A percentile compares a stretch with the other conserved stretches of the same genome.
These are phyloP conservation scores for Lophotriccus pileatus DNA, from an alignment of 2,797 vertebrate genomes.

Conservation along the genomic window DNA sequence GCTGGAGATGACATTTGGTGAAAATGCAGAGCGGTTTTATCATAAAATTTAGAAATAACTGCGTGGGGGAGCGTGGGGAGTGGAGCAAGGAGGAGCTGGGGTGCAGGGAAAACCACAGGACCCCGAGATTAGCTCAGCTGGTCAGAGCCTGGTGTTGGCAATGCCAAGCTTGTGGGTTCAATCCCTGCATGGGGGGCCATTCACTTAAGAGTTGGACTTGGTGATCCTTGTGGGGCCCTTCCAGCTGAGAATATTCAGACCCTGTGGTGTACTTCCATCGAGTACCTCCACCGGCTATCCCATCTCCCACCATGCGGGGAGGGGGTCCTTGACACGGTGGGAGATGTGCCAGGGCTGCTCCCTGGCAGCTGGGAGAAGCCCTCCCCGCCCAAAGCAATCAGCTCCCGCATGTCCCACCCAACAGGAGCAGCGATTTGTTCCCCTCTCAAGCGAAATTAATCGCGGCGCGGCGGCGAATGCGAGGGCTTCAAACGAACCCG, in stretches of 20 bases:
- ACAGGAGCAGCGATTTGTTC: conserved; percentile 31
- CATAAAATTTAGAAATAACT: background rate
- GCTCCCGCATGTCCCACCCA: rapidly evolving
- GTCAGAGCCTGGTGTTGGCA: too few species aligned
- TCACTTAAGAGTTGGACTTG: too few species aligned
- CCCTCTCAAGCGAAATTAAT: conserved; percentile 37
- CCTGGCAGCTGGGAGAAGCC: background rate
- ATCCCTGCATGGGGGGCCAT: too few species aligned
- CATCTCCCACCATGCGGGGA: rapidly evolving
- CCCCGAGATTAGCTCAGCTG: too few species aligned
- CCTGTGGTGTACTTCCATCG: too few species aligned
- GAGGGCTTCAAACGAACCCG: conserved; percentile 1
- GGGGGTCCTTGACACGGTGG: background rate
- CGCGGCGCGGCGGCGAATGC: background rate
- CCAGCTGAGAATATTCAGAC: too few species aligned
- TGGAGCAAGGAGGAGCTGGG: background rate
- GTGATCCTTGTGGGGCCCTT: too few species aligned
- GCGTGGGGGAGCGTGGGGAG: rapidly evolving
- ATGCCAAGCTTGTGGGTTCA: too few species aligned
- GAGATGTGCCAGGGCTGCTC: too few species aligned
- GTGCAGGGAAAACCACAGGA: background rate
- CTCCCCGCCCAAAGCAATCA: background rate
- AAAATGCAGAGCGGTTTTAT: background rate
- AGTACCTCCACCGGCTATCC: background rate
- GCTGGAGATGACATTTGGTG: rapidly evolving